Conservation (phyloP, 2,888 invertebrate species). For the Pseudanteris insignis region DNA sequence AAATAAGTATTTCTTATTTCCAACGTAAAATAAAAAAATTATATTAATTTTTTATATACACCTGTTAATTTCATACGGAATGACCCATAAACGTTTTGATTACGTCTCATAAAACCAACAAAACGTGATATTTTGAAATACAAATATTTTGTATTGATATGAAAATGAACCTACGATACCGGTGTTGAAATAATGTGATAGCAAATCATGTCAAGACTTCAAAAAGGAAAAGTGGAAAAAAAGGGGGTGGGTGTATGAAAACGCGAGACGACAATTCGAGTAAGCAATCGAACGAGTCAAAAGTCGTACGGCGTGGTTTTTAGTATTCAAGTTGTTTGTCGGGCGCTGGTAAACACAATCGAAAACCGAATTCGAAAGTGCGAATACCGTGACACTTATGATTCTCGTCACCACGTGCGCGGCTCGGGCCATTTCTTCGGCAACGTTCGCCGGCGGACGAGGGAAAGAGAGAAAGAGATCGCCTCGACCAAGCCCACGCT, state of each 20-base stretch:
- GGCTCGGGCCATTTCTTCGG: constrained; percentile 16
- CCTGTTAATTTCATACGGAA: no score
- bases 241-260: constrained; percentile 2
- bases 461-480: constrained; percentile 13
- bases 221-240: constrained; percentile 8
- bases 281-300: not conserved
- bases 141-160: no score
- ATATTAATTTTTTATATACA: no score
- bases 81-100: no score
- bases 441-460: constrained; percentile 8
- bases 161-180: no score
- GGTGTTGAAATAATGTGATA: no score
- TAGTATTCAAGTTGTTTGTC: constrained; percentile 1
- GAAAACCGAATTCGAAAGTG: constrained; percentile 36
- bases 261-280: constrained; percentile 1
- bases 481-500: constrained; percentile 20
- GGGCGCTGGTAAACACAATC: constrained; percentile 13
- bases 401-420: constrained; percentile 18
- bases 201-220: no score
- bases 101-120: no score
- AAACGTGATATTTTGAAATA: no score
- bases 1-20: no score
- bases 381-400: constrained; percentile 33
- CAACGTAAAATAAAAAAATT: no score
- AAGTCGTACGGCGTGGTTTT: no score